Percentiles rank a stretch among this genome's conserved stretches.
These are phyloP conservation scores for Hydraecia micacea DNA, from an alignment of 2,888 invertebrate genomes.

Conservation along the genomic window DNA sequence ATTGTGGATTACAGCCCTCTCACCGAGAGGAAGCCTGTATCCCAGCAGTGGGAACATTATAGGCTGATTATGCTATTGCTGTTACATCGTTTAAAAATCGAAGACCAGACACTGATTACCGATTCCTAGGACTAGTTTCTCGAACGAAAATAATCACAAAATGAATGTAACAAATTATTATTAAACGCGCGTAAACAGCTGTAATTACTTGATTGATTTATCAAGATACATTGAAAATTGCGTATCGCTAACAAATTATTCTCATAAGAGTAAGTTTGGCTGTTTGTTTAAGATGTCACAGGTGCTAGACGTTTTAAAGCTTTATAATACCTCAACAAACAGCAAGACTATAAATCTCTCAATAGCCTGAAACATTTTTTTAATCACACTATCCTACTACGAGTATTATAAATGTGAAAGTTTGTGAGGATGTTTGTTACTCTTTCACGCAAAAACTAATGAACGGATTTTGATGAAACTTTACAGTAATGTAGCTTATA, in stretches of 20 bases:
- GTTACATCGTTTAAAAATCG: neutral
- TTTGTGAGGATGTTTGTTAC: too few species aligned
- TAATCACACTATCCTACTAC: too few species aligned
- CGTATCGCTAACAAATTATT: neutral
- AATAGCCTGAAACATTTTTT: neutral
- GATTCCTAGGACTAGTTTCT: neutral
- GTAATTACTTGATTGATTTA: neutral
- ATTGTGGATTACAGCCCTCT: neutral
- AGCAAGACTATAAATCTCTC: neutral
- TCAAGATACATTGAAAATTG: neutral
- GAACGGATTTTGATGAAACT: too few species aligned
- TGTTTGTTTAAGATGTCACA: neutral
- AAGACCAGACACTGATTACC: neutral
- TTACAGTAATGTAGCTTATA: too few species aligned
- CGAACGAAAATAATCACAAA: neutral
- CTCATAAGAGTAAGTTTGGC: neutral
- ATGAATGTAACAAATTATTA: neutral
- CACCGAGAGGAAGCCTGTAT: neutral
- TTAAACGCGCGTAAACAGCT: neutral
- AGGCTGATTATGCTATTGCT: neutral
- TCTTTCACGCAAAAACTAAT: too few species aligned
- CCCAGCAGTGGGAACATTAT: neutral
- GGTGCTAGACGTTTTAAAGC: neutral
- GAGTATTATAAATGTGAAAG: too few species aligned
- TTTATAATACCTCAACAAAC: neutral